A percentile compares a stretch with the other conserved stretches of the same genome.
Conservation (phyloP, 2,888 invertebrate species). For the Esperia sulphurella region DNA sequence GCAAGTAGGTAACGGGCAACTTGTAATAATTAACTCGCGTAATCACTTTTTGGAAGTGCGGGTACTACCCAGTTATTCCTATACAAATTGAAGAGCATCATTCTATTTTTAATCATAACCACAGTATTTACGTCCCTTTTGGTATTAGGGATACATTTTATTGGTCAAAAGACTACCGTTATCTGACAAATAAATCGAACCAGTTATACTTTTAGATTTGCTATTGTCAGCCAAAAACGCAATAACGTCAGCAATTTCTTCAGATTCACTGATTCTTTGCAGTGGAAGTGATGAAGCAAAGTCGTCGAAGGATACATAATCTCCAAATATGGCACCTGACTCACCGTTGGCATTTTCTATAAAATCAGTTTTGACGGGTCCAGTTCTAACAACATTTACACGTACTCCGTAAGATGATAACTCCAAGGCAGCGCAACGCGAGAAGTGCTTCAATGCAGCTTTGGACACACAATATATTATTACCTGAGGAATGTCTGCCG, state of each 20-base stretch:
- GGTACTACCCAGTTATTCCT: too few relatives aligned
- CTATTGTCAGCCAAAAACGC: conserved; percentile 21
- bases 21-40: too few relatives aligned
- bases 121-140: too few relatives aligned
- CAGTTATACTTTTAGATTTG: conserved; percentile 28
- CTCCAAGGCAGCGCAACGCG: conserved; percentile 83
- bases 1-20: too few relatives aligned
- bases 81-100: too few relatives aligned
- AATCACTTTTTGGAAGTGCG: too few relatives aligned
- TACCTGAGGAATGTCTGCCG: background rate
- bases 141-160: too few relatives aligned
- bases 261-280: conserved; percentile 24
- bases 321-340: background rate
- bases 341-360: background rate
- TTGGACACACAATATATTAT: conserved; percentile 83
- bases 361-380: conserved; percentile 78
- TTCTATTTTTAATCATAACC: too few relatives aligned
- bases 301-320: background rate
- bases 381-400: conserved; percentile 86
- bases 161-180: conserved; percentile 19
- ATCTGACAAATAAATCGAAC: conserved; percentile 22
- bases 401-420: conserved; percentile 77
- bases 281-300: conserved; percentile 19
- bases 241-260: conserved; percentile 27
- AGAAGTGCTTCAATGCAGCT: conserved; percentile 86